Evolutionary conservation across 2,888 invertebrate species (phyloP).

Genomic region (Yponomeuta malinellus): DNA sequence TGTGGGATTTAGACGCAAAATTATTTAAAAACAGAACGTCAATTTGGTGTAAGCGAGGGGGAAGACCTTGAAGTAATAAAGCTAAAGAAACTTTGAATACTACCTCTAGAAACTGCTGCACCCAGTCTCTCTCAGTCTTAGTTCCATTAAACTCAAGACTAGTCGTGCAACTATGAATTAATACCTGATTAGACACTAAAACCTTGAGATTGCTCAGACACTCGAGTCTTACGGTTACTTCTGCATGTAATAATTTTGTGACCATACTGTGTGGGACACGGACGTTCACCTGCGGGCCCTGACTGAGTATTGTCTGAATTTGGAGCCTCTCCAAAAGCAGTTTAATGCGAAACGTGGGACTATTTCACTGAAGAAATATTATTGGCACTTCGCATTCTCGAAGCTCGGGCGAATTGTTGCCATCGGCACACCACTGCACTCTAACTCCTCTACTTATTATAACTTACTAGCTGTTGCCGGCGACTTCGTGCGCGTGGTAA

Average conservation of each 20-base stretch:
- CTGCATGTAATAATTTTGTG: constrained; percentile 4
- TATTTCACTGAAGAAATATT: background rate
- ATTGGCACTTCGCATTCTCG: constrained; percentile 1
- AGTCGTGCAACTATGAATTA: too few relatives aligned
- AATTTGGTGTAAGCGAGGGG: background rate
- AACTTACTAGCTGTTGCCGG: too few relatives aligned
- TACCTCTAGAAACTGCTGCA: too few relatives aligned
- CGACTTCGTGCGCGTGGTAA: too few relatives aligned
- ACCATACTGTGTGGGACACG: constrained; percentile 48
- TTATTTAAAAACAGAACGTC: background rate
- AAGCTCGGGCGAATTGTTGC: background rate
- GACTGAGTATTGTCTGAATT: constrained; percentile 49
- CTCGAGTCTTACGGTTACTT: background rate
- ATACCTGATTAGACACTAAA: background rate
- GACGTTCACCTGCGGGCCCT: constrained; percentile 56
- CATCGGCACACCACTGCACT: background rate
- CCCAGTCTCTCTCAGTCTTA: too few relatives aligned
- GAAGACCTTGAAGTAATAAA: too few relatives aligned
- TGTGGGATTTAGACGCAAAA: background rate
- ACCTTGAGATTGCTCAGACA: background rate
- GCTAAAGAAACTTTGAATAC: too few relatives aligned
- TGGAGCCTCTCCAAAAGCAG: constrained; percentile 59
- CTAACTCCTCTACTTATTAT: background rate
- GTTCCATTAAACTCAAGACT: too few relatives aligned
- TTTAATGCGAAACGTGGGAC: constrained; percentile 22